These are phyloP conservation scores for Stigmatopora argus DNA, from an alignment of 2,113 vertebrate species.

Conservation along the genomic window DNA sequence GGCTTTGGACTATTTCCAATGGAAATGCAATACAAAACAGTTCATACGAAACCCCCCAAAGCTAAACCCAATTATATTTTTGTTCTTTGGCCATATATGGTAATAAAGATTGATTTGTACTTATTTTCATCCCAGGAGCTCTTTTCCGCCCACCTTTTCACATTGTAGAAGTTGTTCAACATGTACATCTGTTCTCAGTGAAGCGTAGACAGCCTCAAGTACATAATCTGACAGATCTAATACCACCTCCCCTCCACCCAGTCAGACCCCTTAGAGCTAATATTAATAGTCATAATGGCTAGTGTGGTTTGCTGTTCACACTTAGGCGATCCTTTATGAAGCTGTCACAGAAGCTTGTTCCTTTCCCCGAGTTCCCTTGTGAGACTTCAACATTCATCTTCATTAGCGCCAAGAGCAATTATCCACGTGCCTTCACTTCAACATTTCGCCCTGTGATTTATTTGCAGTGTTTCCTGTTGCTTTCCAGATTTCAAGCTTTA, in stretches of 20 bases:
- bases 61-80: background rate
- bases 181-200: background rate
- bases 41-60: too few relatives aligned
- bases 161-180: background rate
- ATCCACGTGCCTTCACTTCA: background rate
- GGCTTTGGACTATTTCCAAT: background rate
- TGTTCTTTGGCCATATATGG: background rate
- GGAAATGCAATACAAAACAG: background rate
- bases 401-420: slow-evolving; percentile 4
- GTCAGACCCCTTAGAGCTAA: background rate
- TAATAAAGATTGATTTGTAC: background rate
- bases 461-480: background rate
- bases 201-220: background rate
- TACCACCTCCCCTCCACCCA: background rate
- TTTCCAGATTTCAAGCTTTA: background rate
- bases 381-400: background rate
- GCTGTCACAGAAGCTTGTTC: background rate
- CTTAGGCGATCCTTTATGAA: slow-evolving; percentile 1
- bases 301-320: background rate
- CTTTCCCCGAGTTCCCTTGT: background rate
- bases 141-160: background rate
- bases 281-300: background rate
- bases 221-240: background rate
- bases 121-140: background rate
- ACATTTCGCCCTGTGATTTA: background rate